These are phyloP conservation scores for Antennarius maculatus DNA, from an alignment of 2,797 vertebrate species.

Conservation along the genomic window DNA sequence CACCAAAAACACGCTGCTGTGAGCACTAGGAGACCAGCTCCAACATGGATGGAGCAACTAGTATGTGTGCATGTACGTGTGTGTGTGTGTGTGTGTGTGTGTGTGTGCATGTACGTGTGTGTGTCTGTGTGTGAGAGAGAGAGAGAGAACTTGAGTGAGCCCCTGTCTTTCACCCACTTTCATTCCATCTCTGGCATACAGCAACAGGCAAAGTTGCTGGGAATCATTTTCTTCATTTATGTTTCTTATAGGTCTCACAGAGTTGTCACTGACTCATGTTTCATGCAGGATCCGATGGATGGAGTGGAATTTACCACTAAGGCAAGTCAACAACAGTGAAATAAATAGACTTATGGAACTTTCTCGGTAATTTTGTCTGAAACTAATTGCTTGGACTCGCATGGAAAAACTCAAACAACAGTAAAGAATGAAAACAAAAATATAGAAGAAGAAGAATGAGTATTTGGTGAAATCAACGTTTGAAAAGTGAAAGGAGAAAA, in stretches of 20 bases:
- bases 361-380: constrained; percentile 20
- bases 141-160: too few species aligned
- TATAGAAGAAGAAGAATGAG: neutral
- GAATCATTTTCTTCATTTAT: constrained; percentile 33
- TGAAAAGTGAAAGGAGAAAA: constrained; percentile 1
- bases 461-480: neutral
- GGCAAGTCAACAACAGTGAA: constrained; percentile 22
- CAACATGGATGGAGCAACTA: constrained; percentile 37
- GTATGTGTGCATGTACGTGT: constrained; percentile 15
- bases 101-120: constrained; percentile 13
- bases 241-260: constrained; percentile 20
- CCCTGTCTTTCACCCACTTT: constrained; percentile 14
- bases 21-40: constrained; percentile 56
- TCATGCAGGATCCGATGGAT: constrained; percentile 29
- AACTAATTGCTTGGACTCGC: constrained; percentile 10
- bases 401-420: constrained; percentile 22
- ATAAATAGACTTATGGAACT: neutral
- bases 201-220: constrained; percentile 33
- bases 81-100: constrained; percentile 8
- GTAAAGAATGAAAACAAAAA: neutral
- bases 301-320: constrained; percentile 6
- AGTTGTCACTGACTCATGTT: constrained; percentile 17
- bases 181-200: constrained; percentile 28
- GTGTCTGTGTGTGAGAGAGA: constrained; percentile 6
- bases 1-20: constrained; percentile 61